phyloP scores from a whole-genome alignment of 2,113 vertebrate genomes.

The Ailurus styani region DNA sequence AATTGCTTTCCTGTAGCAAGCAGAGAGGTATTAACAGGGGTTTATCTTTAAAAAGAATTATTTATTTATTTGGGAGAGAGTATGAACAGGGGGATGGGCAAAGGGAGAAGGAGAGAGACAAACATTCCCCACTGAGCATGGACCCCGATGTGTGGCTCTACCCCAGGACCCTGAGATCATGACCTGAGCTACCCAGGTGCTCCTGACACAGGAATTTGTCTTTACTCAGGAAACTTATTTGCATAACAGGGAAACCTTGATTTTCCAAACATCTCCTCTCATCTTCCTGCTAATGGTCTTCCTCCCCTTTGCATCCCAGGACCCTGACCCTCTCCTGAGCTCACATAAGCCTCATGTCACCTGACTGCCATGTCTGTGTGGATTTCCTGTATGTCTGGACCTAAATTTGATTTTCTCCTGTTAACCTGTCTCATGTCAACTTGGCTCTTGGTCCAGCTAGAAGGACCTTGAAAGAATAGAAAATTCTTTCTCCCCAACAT shows the following conservation, averaged over 20 bases:
- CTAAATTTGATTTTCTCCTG: background rate
- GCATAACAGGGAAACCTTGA: background rate
- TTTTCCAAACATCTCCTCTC: background rate
- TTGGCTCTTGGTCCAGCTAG: background rate
- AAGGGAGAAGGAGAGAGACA: background rate
- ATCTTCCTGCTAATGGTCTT: background rate
- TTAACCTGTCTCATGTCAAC: background rate
- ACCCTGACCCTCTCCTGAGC: background rate
- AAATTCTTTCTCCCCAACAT: background rate
- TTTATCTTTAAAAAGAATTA: background rate
- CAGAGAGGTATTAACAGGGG: background rate
- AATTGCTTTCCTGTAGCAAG: background rate
- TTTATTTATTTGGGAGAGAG: background rate
- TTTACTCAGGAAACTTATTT: background rate
- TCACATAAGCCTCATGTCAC: background rate
- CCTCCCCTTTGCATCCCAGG: background rate
- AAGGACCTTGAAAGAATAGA: background rate
- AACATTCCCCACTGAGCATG: background rate
- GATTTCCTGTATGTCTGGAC: background rate
- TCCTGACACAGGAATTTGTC: background rate
- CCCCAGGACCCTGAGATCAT: background rate
- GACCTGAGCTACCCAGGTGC: background rate
- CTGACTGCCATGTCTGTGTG: background rate
- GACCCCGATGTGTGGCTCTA: background rate
- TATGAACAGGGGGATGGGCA: background rate